These are phyloP conservation scores for Stigmatopora nigra DNA, from an alignment of 2,113 vertebrate genomes.

Conservation along the genomic window DNA sequence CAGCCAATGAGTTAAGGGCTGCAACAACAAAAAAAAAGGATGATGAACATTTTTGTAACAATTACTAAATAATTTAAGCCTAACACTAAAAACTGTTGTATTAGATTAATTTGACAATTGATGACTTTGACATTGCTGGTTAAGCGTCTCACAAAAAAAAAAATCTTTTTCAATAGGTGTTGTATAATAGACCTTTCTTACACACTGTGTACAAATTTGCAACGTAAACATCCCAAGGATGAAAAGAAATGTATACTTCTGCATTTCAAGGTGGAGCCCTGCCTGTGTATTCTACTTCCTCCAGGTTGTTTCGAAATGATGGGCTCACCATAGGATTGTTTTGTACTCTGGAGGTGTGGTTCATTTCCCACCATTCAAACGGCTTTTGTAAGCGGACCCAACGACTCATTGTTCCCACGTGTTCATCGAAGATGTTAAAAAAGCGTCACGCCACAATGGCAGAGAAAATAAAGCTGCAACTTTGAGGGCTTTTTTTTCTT, in stretches of 20 bases:
- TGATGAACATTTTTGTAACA: no score
- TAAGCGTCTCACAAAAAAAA: no score
- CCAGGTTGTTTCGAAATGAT: conserved; percentile 34
- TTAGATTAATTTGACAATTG: no score
- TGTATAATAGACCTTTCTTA: background rate
- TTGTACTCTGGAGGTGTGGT: conserved; percentile 45
- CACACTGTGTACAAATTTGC: background rate
- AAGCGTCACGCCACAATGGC: conserved; percentile 1
- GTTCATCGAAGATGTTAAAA: conserved; percentile 35
- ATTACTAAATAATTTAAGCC: no score
- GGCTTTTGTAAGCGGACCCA: conserved; percentile 39
- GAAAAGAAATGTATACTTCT: background rate
- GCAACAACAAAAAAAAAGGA: no score
- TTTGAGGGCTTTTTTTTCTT: no score
- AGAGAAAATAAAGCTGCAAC: conserved; percentile 15
- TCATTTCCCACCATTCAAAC: conserved; percentile 55
- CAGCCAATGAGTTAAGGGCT: no score
- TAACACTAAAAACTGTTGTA: no score
- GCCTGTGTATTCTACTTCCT: conserved; percentile 36
- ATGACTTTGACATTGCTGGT: no score
- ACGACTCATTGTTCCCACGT: conserved; percentile 40
- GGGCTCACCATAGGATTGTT: conserved; percentile 31
- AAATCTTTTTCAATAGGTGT: no score
- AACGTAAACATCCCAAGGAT: background rate
- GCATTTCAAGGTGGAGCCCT: conserved; percentile 10